Base-by-base conservation (phyloP, 2,113 vertebrate genomes). In the Tretioscincus oriximinensis region DNA sequence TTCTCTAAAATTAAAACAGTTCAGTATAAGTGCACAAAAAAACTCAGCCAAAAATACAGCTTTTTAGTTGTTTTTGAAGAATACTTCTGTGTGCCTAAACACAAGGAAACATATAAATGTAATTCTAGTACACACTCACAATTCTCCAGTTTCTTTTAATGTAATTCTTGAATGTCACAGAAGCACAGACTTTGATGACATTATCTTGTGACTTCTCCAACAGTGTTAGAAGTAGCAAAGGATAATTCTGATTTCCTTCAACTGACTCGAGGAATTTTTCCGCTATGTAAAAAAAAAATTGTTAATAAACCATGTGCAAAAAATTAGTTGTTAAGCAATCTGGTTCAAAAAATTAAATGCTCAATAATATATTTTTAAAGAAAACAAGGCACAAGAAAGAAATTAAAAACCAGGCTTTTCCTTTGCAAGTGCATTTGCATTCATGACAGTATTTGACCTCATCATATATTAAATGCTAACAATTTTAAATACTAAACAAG, bases 141-240 rank as follows among this genome's bases (percentile, higher is more conserved):
- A 98, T 95, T 92, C 98, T 97, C 98, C 98, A 99, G 92, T 99
- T 99, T 92, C 98, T 97, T 93, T 99, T 99, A 88, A 99, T 98
- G 85, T 99, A 99, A 84, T 99, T 99, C 93, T 99, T 99, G 93
- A 99, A 99, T 0, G 98, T 99, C 75, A 99, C 98, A 76, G 98
- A 98, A 29, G 98, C 96, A 91, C 98, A 99, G 31, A 99, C 98
- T 87, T 98, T 96, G 83, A 99, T 99, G 86, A 99, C 98, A 45
- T 95, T 97, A 86, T 99, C 98, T 87, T 98, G 98, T 51, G 98
- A 99, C 85, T 98, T 99, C 89, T 99, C 98, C 87, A 99, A 88
- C 76, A 99, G 90, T 0, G 98, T 99, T 85, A 99, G 94, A 7
- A 99, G 96, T 72, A 99, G 91, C 76, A 99, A 82, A 0, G 98